Evolutionary conservation across 1,140 invertebrate species (phyloP), one percentile per base, ranked within the genome.

Genomic region (Oryzaephilus surinamensis): DNA sequence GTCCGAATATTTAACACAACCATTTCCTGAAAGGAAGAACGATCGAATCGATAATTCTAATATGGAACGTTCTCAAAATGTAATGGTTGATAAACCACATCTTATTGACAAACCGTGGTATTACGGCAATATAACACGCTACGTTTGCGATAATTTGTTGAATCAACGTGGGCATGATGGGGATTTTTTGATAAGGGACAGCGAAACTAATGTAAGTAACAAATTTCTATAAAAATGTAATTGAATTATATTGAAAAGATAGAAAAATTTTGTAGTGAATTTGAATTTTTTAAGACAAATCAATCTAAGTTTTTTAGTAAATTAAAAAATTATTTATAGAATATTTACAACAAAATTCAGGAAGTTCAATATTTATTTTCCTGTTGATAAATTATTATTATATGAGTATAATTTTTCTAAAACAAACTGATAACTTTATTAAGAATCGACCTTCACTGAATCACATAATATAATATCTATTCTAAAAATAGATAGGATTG

Each of bases 131-230:
- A 92, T 99, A 51, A 88, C 90, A 13, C 76, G 96, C 47, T 84
- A 83, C 46, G 89, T 97, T 61, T 96, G 93, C 71, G 96, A 99
- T 67, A 80, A 81, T 46, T 67, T 97, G 55, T 74, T 99, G 48
- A 93, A 90, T 67, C 83, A 89, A 54, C 83, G 88, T 64, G 96
- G 91, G 13, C 81, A 88, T 51, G 90, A 98, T 67, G 96, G 96
- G 14, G 95, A 99, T 68, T 99, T 97, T 70, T 78, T 99, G 50
- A 94, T 99, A 56, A 72, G 95, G 57, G 94, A 98, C 66, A 95
- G 90, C 64, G 96, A 98, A 76, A 97, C 94, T 56, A 97, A 97
- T 71, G 94, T 97, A 66, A 84, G 84, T 76, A 35, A 38, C 20
- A 15, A 13, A 6, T 29, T 29, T n/a, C 15, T 12, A 29, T 29